Base-by-base conservation (phyloP, 1,140 invertebrate genomes). In the Leptopilina clavipes region DNA sequence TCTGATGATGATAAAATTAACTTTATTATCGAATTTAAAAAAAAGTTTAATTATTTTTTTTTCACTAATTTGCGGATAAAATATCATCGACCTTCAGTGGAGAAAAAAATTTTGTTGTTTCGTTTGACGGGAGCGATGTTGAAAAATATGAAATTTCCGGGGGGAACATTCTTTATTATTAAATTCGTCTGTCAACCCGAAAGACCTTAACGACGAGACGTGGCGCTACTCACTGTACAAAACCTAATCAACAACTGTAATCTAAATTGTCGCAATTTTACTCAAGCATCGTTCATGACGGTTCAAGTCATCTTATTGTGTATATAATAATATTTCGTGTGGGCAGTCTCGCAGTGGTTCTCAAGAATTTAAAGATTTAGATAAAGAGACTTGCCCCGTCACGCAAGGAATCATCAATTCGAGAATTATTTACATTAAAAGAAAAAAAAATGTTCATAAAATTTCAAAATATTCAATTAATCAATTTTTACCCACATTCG, bases 261-360 rank as follows among this genome's bases (percentile, higher is more conserved):
- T 83, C 79, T 77, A 77, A 79, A 81, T 72, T 70, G 75, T 76
- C 73, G 72, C 65, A 71, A 75, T 74, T 75, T 76, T 79, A 72
- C 70, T 71, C 71, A 17, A 65, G 43, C 43, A 44, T 44, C 56
- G 75, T 59, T 59, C 19, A 76, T 76, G 70, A 79, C 76, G 82
- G 76, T 74, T 83, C 78, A 78, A 79, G 79, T 81, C 76, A 75
- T 78, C 79, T 78, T 77, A 9, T 10, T 31, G 25, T 31, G 25
- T 31, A 31, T 54, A 19, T 78, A 76, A 75, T 72, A 76, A 79
- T 70, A 78, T 83, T 81, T 76, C 70, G 77, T 74, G 81, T 82
- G 81, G 81, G 81, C 71, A 43, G 79, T 71, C n/a, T n/a, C 9
- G 37, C 81, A 79, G 72, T 65, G 77, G 73, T 52, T 79, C 74